Base-by-base conservation (phyloP, 1,140 invertebrate genomes). In the Zaprionus ornatus region DNA sequence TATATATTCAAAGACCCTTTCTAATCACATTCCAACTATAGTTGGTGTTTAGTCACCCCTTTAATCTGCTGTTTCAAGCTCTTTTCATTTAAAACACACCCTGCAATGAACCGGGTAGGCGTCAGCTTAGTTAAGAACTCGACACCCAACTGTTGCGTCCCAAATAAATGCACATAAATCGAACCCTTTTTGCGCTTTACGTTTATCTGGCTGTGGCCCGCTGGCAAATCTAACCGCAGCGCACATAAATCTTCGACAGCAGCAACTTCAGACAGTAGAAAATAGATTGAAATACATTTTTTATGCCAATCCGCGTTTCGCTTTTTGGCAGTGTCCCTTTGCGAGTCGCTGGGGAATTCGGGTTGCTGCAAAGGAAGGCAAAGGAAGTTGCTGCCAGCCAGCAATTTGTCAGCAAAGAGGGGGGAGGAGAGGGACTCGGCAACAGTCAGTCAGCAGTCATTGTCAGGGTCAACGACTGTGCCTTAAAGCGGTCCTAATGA, bases 221-320 rank as follows among this genome's bases (percentile, higher is more conserved):
- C 59, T 84, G 68, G 67, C 79, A 70, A 71, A 78, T 87, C 80
- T 88, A 84, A 87, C 84, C 65, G 68, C 72, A 69, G 37, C 35
- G 37, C 45, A 77, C 52, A 87, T 87, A 87, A 87, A 87, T 87
- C 80, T 88, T 75, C 57, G 67, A 29, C 73, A 61, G 48, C 59
- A 79, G 80, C 63, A 50, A 50, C 45, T 82, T 64, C 69, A 69
- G 66, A 74, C 80, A 74, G 70, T 52, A 48, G 48, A 75, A 79
- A 80, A 87, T 83, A 87, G 84, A 87, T 83, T 80, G 80, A 78
- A 83, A 87, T 87, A 88, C 80, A 88, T 87, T 88, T 88, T 88
- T 79, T 79, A 79, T 73, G 61, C 56, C 69, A 65, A 72, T 61
- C 32, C 68, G 74, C 74, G 62, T 35, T 72, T 76, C 52, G 25